Evolutionary conservation across 2,797 vertebrate genomes (phyloP), one percentile per base, ranked within the genome.

Genomic region (Gymnoscopelus microlampas): DNA sequence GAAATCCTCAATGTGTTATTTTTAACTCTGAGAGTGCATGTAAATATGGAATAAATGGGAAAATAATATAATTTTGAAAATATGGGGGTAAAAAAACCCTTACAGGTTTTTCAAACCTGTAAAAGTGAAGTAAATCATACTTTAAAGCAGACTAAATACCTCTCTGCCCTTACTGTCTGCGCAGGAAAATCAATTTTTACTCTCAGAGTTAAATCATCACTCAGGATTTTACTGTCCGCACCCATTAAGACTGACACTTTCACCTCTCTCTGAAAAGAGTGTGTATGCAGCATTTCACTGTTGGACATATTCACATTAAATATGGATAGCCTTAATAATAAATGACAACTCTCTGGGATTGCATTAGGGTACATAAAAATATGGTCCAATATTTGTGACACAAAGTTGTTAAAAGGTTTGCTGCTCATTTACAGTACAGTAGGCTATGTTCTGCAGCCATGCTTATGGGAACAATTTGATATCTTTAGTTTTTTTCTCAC

Each of bases 271-370:
- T 85, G 78, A 86, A 87, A 82, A 78, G 68, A 79, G 84, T 82
- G 80, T 67, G 70, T 64, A 70, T 44, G 68, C 68, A 81, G 68
- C 75, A 48, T 76, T 85, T 79, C 35, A 5, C 72, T 57, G 55
- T 76, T 73, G 66, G 78, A 87, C 72, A 85, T 78, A 68, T 79
- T 84, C 67, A 0, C 87, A 92, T 92, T 89, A 92, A 91, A 91
- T 87, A 92, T 90, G 83, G 83, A 93, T 89, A 81, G 58, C 78
- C 71, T 84, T 67, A 74, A 84, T 85, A 86, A 90, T 91, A 78
- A 83, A 90, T 84, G 81, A 66, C 81, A 68, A 70, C 84, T 86
- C 72, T 83, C 57, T 77, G 68, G 83, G 69, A 78, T 70, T 71
- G 74, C 62, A 87, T 78, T 61, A 50, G 35, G 51, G 50, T 60